phyloP scores from a whole-genome alignment of 2,113 vertebrate genomes.

The Stigmatopora nigra region DNA sequence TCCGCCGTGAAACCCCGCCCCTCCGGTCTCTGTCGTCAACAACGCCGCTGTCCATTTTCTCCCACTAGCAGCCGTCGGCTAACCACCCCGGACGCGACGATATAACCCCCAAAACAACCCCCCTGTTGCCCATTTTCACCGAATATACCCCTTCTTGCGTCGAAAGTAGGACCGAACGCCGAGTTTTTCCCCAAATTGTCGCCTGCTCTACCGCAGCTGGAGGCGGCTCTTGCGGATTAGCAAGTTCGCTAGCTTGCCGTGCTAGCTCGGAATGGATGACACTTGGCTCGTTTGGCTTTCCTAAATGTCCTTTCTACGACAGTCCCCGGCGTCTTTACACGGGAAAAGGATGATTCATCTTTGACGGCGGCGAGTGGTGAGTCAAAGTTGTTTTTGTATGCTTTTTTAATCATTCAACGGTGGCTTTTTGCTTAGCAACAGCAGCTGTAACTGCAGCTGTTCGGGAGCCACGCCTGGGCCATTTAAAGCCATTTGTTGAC shows the following conservation, averaged over 20 bases:
- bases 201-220: conserved; percentile 31
- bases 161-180: conserved; percentile 14
- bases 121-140: neutral
- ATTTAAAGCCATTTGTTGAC: conserved; percentile 34
- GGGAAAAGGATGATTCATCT: conserved; percentile 37
- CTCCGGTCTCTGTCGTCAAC: conserved; percentile 41
- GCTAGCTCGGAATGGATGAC: conserved; percentile 34
- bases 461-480: conserved; percentile 53
- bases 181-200: conserved; percentile 23
- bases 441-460: conserved; percentile 35
- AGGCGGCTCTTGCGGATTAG: conserved; percentile 46
- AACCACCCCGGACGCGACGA: conserved; percentile 34
- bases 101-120: neutral
- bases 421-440: conserved; percentile 24
- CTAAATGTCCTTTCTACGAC: conserved; percentile 12
- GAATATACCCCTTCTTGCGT: neutral
- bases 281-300: conserved; percentile 29
- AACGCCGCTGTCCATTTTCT: conserved; percentile 55
- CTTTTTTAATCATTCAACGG: neutral
- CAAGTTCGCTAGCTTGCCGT: conserved; percentile 40
- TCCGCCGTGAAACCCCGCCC: conserved; percentile 39
- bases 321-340: conserved; percentile 17
- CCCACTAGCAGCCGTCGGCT: conserved; percentile 28
- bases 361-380: conserved; percentile 60
- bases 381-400: neutral